Percentiles rank a stretch among this genome's conserved stretches.
phyloP scores from a whole-genome alignment of 2,888 invertebrate species.

The Phytoseiulus persimilis region DNA sequence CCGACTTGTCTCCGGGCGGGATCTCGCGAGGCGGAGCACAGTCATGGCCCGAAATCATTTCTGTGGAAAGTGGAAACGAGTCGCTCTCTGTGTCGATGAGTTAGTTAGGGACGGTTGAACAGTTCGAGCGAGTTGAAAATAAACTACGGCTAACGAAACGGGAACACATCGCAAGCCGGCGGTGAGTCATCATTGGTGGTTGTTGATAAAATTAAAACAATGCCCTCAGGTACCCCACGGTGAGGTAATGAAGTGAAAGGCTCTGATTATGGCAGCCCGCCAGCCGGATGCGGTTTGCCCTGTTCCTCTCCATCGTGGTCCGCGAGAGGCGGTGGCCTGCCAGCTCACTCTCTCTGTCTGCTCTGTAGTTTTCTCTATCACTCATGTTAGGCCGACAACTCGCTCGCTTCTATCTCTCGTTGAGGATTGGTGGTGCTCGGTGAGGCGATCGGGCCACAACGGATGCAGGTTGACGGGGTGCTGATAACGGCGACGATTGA shows the following conservation, averaged over 20 bases:
- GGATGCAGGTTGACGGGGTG: not conserved
- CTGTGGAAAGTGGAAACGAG: not conserved
- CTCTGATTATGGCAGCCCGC: not conserved
- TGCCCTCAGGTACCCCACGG: not conserved
- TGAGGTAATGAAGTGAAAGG: not conserved
- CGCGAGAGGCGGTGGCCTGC: not conserved
- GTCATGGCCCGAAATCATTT: not conserved
- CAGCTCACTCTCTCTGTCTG: not conserved
- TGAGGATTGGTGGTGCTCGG: not conserved
- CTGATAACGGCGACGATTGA: not conserved
- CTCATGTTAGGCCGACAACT: not conserved
- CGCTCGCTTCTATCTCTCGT: not conserved
- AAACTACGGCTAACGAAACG: not conserved
- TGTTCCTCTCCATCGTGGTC: not conserved
- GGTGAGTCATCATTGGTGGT: not conserved
- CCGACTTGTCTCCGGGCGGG: no score
- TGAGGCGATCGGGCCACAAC: not conserved
- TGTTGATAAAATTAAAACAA: conserved; percentile 5
- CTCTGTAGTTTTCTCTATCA: not conserved
- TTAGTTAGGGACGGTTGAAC: not conserved
- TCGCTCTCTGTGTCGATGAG: not conserved
- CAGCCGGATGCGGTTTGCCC: conserved; percentile 5
- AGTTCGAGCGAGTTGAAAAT: not conserved
- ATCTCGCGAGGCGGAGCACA: not conserved
- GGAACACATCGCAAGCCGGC: not conserved